Base-by-base conservation (phyloP, 2,888 invertebrate genomes). In the Agrotis segetum region DNA sequence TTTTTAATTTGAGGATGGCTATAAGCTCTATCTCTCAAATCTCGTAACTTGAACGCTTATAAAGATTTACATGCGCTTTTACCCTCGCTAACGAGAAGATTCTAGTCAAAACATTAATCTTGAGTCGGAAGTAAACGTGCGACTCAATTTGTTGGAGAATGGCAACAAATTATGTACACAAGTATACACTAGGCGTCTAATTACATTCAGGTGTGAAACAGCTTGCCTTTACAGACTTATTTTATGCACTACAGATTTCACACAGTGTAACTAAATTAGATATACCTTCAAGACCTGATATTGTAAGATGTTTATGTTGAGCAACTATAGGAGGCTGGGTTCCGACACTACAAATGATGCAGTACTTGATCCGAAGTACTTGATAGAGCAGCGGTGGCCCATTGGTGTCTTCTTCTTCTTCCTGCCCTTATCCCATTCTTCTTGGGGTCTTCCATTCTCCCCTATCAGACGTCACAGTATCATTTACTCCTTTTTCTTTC, bases 101-200 rank as follows among this genome's bases (percentile, higher is more conserved):
- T 79, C 40, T 62, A 53, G 52, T 29, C 40, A 59, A 63, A 53
- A 69, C 52, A 78, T 77, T 60, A 50, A 73, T 74, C 66, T 73
- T 34, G 44, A 63, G 56, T 61, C 61, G 64, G 81, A 80, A 83
- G 81, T 74, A 65, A 66, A 34, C 63, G 76, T 69, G 68, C n/a
- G 74, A 68, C 63, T 68, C 21, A 16, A 70, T 80, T 77, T 66
- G 52, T 58, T 53, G n/a, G 49, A 74, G 61, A 80, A 65, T 65
- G 61, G 60, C 49, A 65, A 49, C 13, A 55, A 65, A 49, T 72
- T 72, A 40, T 71, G 60, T 47, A 24, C 46, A 52, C 16, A 74
- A 50, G 44, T 40, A 11, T 40, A 40, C 9, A 40, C 52, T 49
- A 44, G n/a, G 49, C 40, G 19, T 47, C 52, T 70, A 62, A 62